Evolutionary conservation across 2,888 invertebrate species (phyloP).

Genomic region (Mellilla xanthometata): DNA sequence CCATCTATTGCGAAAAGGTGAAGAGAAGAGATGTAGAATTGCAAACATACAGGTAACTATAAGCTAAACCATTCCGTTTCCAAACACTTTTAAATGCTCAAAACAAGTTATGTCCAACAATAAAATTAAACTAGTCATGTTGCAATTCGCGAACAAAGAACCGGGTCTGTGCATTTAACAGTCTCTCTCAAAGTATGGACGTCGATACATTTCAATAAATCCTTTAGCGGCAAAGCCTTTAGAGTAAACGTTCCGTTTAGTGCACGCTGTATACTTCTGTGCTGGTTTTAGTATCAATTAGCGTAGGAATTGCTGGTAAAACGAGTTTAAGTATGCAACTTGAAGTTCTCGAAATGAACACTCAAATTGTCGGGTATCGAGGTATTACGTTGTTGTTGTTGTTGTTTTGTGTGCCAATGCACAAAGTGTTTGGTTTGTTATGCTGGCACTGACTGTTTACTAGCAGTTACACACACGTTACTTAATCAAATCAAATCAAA

Average conservation of each 20-base stretch:
- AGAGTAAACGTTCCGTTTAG: slow-evolving; percentile 34
- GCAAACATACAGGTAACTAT: neutral
- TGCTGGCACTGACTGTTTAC: too few relatives aligned
- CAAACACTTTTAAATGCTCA: neutral
- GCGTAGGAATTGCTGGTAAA: slow-evolving; percentile 2
- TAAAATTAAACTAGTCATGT: slow-evolving; percentile 31
- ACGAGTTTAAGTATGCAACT: neutral
- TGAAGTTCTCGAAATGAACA: neutral
- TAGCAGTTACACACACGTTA: too few relatives aligned
- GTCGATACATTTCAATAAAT: slow-evolving; percentile 50
- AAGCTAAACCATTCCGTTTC: neutral
- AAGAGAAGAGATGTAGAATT: too few relatives aligned
- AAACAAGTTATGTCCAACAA: slow-evolving; percentile 20
- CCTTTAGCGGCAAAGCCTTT: slow-evolving; percentile 38
- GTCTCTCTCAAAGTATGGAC: slow-evolving; percentile 49
- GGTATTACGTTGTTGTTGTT: too few relatives aligned
- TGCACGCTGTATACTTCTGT: slow-evolving; percentile 29
- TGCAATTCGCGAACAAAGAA: slow-evolving; percentile 42
- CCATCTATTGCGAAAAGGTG: too few relatives aligned
- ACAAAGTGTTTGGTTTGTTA: too few relatives aligned
- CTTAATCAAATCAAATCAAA: too few relatives aligned
- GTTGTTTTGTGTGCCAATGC: too few relatives aligned
- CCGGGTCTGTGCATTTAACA: slow-evolving; percentile 41
- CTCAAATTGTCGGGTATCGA: neutral
- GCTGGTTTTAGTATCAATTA: slow-evolving; percentile 9